A percentile compares a stretch with the other conserved stretches of the same genome.
Evolutionary conservation across 1,140 invertebrate species (phyloP).

Genomic region (Oscheius sp.): DNA sequence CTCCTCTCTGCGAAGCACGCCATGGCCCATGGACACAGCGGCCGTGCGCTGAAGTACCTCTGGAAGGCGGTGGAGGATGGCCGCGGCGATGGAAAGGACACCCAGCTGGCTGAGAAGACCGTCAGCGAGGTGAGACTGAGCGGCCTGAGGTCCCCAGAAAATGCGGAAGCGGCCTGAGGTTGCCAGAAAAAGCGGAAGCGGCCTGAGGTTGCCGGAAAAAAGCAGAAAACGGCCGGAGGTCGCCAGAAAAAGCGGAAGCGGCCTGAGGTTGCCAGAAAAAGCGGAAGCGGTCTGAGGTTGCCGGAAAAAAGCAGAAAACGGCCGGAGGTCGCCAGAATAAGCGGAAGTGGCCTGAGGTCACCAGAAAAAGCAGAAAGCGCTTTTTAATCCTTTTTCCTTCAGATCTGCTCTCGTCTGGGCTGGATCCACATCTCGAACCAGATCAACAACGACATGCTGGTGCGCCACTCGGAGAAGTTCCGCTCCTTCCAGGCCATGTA

Average conservation of each 20-base stretch:
- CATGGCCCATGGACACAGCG: constrained; percentile 74
- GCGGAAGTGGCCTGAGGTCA: too few species aligned
- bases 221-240: too few species aligned
- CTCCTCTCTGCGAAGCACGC: constrained; percentile 78
- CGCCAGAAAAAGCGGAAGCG: too few species aligned
- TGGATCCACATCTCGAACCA: constrained; percentile 4
- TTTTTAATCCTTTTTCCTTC: not conserved
- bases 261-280: too few species aligned
- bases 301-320: too few species aligned
- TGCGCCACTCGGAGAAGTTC: constrained; percentile 13
- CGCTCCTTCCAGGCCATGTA: constrained; percentile 10
- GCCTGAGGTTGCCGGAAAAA: too few species aligned
- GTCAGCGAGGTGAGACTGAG: constrained; percentile 26
- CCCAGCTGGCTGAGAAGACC: not conserved
- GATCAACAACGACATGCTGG: not conserved
- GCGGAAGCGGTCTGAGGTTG: too few species aligned
- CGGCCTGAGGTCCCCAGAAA: not conserved
- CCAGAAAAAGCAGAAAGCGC: too few species aligned
- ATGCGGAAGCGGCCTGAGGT: too few species aligned
- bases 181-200: too few species aligned
- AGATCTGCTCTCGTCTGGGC: constrained; percentile 13
- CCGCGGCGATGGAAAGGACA: constrained; percentile 26
- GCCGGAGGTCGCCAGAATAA: too few species aligned
- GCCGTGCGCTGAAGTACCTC: constrained; percentile 75
- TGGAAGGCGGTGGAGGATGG: constrained; percentile 74